These are phyloP conservation scores for Chauna torquata DNA, from an alignment of 2,113 vertebrate genomes.

Conservation along the genomic window DNA sequence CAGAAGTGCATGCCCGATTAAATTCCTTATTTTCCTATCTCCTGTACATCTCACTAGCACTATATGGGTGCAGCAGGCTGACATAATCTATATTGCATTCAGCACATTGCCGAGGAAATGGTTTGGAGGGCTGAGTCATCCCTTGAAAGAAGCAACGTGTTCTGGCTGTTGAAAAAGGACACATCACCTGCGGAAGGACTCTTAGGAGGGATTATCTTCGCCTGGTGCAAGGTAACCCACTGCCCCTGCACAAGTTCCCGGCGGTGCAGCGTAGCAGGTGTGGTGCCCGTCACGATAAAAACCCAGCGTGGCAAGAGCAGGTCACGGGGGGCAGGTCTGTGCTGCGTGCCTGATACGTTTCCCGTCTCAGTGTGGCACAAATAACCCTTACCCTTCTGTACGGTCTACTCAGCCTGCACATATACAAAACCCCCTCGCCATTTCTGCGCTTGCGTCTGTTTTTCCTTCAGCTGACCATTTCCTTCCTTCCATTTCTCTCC, in stretches of 20 bases:
- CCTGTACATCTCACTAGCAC: neutral
- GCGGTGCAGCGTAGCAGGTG: neutral
- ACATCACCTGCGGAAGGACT: neutral
- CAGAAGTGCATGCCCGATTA: neutral
- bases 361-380: neutral
- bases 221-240: neutral
- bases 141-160: neutral
- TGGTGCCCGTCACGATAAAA: neutral
- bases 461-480: neutral
- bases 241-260: neutral
- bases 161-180: neutral
- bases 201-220: neutral
- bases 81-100: neutral
- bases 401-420: neutral
- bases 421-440: neutral
- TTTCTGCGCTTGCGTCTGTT: neutral
- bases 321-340: neutral
- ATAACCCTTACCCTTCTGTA: neutral
- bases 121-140: neutral
- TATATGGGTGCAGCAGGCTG: neutral
- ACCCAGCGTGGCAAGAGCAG: neutral
- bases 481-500: slow-evolving; percentile 14
- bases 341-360: neutral
- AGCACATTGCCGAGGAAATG: neutral
- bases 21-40: neutral